These are phyloP conservation scores for Lerema accius DNA, from an alignment of 1,140 invertebrate species.

Conservation along the genomic window DNA sequence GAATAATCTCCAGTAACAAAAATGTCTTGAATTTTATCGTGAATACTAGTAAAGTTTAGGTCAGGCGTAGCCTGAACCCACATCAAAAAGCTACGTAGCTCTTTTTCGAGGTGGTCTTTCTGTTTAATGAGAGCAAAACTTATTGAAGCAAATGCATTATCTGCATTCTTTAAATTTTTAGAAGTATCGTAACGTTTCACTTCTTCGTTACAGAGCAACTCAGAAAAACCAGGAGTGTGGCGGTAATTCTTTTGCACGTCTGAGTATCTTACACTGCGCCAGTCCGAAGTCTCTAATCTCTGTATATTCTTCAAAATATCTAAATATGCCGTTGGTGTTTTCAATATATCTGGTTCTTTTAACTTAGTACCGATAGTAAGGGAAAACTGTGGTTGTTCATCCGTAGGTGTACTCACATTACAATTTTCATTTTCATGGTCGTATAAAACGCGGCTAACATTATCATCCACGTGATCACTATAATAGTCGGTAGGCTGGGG, in stretches of 20 bases:
- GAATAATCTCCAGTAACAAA: conserved; percentile 17
- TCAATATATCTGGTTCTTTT: not conserved
- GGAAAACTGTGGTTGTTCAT: not conserved
- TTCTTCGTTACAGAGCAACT: conserved; percentile 5
- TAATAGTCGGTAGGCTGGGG: too few relatives aligned
- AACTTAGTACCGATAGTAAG: conserved; percentile 8
- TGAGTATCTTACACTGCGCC: not conserved
- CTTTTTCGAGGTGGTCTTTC: conserved; percentile 5
- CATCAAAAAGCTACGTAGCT: conserved; percentile 8
- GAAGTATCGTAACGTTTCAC: conserved; percentile 11
- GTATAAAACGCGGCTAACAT: conserved; percentile 11
- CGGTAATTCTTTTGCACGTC: conserved; percentile 8
- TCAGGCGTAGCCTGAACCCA: conserved; percentile 9
- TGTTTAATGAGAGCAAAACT: conserved; percentile 14
- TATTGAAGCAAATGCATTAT: conserved; percentile 15
- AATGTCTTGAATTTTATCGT: conserved; percentile 18
- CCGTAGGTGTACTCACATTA: too few relatives aligned
- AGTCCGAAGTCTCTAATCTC: conserved; percentile 6
- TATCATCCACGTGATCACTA: not conserved
- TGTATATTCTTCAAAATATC: conserved; percentile 4
- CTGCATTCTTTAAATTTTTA: conserved; percentile 2
- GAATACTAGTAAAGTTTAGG: conserved; percentile 3
- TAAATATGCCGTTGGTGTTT: not conserved
- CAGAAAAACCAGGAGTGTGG: conserved; percentile 3
- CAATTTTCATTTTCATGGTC: too few relatives aligned